phyloP scores from a whole-genome alignment of 1,140 invertebrate species.

The Euborellia annulipes region DNA sequence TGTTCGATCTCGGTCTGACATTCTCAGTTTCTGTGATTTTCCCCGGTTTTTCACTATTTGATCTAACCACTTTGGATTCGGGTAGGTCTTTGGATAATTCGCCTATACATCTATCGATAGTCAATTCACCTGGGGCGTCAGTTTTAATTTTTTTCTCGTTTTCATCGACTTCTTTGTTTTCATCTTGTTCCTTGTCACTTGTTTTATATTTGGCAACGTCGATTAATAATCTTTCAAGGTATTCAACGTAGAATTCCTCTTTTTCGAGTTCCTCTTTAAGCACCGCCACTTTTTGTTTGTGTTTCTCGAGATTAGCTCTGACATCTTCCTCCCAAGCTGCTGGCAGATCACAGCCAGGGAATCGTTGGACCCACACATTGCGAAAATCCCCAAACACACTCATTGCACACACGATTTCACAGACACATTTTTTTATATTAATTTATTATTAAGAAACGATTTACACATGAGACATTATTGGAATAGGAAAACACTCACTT shows the following conservation, averaged over 20 bases:
- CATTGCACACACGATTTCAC: conserved; percentile 35
- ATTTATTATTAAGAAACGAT: too few species aligned
- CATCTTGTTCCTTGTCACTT: conserved; percentile 8
- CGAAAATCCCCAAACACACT: conserved; percentile 79
- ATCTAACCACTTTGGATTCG: conserved; percentile 1
- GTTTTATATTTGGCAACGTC: conserved; percentile 61
- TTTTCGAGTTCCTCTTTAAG: conserved; percentile 72
- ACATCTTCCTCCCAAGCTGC: conserved; percentile 84
- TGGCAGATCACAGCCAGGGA: conserved; percentile 72
- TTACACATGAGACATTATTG: too few species aligned
- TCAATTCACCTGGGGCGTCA: too few species aligned
- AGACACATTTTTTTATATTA: too few species aligned
- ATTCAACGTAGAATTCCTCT: conserved; percentile 79
- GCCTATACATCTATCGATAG: conserved; percentile 19
- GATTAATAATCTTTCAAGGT: conserved; percentile 61
- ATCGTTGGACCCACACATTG: conserved; percentile 71
- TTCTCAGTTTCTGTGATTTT: conserved; percentile 1
- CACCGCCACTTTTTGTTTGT: conserved; percentile 57
- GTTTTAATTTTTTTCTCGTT: too few species aligned
- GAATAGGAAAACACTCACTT: too few species aligned
- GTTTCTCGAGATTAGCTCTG: conserved; percentile 67
- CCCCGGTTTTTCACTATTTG: conserved; percentile 5
- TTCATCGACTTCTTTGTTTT: conserved; percentile 1
- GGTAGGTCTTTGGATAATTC: conserved; percentile 36
- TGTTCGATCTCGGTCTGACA: conserved; percentile 14